Base-by-base conservation (phyloP, 92 coral and sea anemone species). In the Paragorgia papillata region DNA sequence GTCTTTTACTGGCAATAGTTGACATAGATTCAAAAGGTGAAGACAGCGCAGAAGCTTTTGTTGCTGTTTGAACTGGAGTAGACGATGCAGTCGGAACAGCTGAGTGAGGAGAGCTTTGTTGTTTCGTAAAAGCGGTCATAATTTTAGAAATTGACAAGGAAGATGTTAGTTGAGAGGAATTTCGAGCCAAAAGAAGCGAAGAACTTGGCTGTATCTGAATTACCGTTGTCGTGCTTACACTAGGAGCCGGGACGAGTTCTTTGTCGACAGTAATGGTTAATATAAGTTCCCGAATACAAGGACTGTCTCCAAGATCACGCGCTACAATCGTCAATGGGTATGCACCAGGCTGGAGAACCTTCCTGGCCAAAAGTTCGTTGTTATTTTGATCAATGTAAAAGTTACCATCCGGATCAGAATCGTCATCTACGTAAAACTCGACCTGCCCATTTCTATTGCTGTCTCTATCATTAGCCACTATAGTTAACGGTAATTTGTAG, bases 251-350 rank as follows among this genome's bases (percentile, higher is more conserved):
- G 1, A n/a, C n/a, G n/a, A 56, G 10, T 22, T 22, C 33, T 7
- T 56, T 17, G 7, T 22, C 9, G 30, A 56, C 62, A 56, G 22
- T 7, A 21, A 57, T 24, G 46, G 75, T 44, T 53, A 68, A 1
- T 22, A 4, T 14, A 2, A 68, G 59, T 29, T 68, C 75, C 26
- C 75, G 58, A 24, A 46, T 40, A 49, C 80, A 74, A 18, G 80
- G 68, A 9, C 17, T 24, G 14, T 25, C 69, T 8, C 80, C 80
- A 1, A 43, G 12, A 40, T 74, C 80, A n/a, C 48, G 57, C 25
- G 80, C 80, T 22, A 74, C 57, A 39, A 74, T 22, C 7, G 56
- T 74, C 57, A 74, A 57, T 49, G 33, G 31, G 27, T 74, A 74
- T 17, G 33, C 55, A 15, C 68, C 80, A 33, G 80, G 55, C 49